Percentiles rank a stretch among this genome's conserved stretches.
phyloP scores from a whole-genome alignment of 2,888 invertebrate genomes.

The Lypha dubia region DNA sequence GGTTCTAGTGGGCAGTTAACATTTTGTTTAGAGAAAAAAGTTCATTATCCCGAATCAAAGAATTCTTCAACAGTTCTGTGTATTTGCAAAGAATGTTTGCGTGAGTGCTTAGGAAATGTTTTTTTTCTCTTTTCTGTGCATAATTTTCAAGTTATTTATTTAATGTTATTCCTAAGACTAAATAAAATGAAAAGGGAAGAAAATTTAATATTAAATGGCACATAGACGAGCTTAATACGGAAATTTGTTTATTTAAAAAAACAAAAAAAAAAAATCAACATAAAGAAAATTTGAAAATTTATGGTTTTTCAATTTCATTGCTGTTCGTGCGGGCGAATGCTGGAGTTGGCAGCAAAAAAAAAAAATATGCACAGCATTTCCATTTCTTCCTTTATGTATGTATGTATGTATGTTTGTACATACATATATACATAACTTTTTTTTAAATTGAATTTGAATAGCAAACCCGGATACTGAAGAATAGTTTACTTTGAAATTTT shows the following conservation, averaged over 20 bases:
- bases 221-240: conserved; percentile 48
- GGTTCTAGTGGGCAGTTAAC: too few relatives aligned
- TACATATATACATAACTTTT: neutral
- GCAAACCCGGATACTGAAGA: conserved; percentile 34
- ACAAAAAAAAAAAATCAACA: conserved; percentile 59
- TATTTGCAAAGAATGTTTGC: neutral
- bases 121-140: neutral
- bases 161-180: neutral
- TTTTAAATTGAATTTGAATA: conserved; percentile 28
- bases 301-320: conserved; percentile 47
- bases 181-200: neutral
- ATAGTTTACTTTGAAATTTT: conserved; percentile 42
- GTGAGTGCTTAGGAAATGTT: conserved; percentile 7
- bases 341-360: neutral
- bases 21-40: neutral
- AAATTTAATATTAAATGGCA: conserved; percentile 32
- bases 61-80: neutral
- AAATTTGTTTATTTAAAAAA: conserved; percentile 71
- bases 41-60: neutral
- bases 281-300: conserved; percentile 59
- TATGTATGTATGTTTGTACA: too few relatives aligned
- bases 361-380: neutral
- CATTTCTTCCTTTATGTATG: neutral
- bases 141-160: conserved; percentile 18
- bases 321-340: neutral